Base-by-base conservation (phyloP, 2,888 invertebrate species). In the Hirtodrosophila trivittata region DNA sequence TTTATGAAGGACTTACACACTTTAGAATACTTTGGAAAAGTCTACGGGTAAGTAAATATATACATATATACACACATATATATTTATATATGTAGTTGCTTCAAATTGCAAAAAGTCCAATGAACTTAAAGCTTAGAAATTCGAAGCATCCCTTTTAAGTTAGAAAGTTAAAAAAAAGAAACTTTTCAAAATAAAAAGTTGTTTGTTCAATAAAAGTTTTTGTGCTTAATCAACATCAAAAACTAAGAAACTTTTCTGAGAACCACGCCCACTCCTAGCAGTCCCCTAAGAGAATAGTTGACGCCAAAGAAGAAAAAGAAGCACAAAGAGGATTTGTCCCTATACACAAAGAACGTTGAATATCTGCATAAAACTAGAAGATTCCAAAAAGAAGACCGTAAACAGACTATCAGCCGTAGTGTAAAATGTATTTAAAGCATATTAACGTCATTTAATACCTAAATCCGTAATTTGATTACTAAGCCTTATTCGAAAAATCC, bases 151-250 rank as follows among this genome's bases (percentile, higher is more conserved):
- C 43, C 50, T 51, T 25, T 16, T 35, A 21, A 35, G 13, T 35
- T 35, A 9, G 16, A 43, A 51, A 57, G 35, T 52, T 26, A 8
- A 30, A 41, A 65, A 66, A 12, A 5, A 21, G 18, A 21, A 21
- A 3, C 5, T 47, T 49, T 28, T 12, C 6, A 37, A 49, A 39
- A 45, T 18, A 26, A 28, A 67, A 64, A 69, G 18, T 65, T 42
- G 37, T 42, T 26, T 64, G 30, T 58, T 64, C 41, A 33, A 64
- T 45, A 49, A 50, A 68, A 66, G 21, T 66, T 66, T 59, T 8
- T 35, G 30, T 52, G 42, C 66, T 52, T 52, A 66, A 66, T 66
- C 66, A 66, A 47, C 38, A 66, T 52, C 46, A 66, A 59, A 66
- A 66, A 54, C 42, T 52, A 52, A 13, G 38, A 52, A 66, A 66